These are phyloP conservation scores for Hapalemur alaotrensis DNA, from an alignment of 2,797 vertebrate species.

Conservation along the genomic window DNA sequence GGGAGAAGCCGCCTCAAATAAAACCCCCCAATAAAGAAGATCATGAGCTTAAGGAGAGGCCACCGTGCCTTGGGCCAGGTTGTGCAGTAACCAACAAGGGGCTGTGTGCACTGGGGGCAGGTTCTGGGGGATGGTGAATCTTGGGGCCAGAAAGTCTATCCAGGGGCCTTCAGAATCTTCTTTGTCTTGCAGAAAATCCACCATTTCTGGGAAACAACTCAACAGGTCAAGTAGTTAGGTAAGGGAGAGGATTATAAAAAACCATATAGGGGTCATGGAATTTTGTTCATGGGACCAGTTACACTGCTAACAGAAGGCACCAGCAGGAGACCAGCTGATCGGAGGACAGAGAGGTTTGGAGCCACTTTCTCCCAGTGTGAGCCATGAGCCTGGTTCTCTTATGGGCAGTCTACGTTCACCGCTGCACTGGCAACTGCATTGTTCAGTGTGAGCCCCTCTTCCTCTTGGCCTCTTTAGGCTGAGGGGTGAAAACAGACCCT, in stretches of 20 bases:
- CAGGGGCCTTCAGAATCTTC: background rate
- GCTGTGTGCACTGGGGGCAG: background rate
- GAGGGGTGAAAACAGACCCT: background rate
- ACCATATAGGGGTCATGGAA: background rate
- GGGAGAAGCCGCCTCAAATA: no score
- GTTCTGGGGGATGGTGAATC: background rate
- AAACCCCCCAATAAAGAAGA: no score
- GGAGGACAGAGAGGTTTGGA: background rate
- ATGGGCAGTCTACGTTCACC: accelerated
- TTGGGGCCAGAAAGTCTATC: background rate
- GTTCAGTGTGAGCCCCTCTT: background rate
- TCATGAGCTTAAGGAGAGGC: no score
- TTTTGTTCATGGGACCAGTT: background rate
- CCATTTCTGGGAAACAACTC: background rate
- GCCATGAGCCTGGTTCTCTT: background rate
- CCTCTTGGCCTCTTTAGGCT: background rate
- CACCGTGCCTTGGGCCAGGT: background rate
- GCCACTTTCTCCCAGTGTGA: background rate
- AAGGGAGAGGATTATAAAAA: background rate
- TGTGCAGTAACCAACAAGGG: background rate
- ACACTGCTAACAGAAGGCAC: background rate
- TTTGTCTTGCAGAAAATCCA: background rate
- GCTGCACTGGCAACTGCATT: no score
- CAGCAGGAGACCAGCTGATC: accelerated
- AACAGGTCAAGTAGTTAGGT: background rate